Evolutionary conservation across 2,888 invertebrate genomes (phyloP).

Genomic region (Ichneumon xanthorius): DNA sequence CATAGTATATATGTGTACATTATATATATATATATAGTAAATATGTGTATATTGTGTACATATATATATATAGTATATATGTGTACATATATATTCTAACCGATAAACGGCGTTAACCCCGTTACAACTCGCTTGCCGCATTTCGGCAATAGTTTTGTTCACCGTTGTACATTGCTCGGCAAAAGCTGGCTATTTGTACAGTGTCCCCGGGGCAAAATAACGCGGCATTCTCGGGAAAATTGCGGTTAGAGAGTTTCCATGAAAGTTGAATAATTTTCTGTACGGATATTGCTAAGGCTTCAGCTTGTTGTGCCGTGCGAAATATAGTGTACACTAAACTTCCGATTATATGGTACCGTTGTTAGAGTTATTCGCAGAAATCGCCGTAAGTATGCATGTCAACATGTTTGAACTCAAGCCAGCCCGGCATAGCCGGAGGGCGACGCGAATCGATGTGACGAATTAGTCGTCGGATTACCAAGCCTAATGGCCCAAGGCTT

Average conservation of each 20-base stretch:
- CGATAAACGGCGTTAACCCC: background rate
- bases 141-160: constrained; percentile 11
- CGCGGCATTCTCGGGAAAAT: background rate
- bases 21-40: background rate
- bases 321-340: background rate
- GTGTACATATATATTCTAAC: background rate
- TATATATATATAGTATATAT: background rate
- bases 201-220: background rate
- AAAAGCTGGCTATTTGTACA: constrained; percentile 19
- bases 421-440: background rate
- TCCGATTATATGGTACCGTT: background rate
- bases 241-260: background rate
- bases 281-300: constrained; percentile 8
- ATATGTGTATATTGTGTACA: too few relatives aligned
- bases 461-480: constrained; percentile 50
- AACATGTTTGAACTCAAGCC: constrained; percentile 13
- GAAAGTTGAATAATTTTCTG: constrained; percentile 13
- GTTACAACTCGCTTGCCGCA: background rate
- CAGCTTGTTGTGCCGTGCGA: background rate
- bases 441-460: constrained; percentile 59
- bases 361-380: background rate
- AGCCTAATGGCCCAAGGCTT: constrained; percentile 45
- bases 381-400: background rate
- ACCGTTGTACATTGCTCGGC: constrained; percentile 6
- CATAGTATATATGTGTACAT: background rate